Conservation (phyloP, 2,797 vertebrate species). For the Mormyrops boulengeri region DNA sequence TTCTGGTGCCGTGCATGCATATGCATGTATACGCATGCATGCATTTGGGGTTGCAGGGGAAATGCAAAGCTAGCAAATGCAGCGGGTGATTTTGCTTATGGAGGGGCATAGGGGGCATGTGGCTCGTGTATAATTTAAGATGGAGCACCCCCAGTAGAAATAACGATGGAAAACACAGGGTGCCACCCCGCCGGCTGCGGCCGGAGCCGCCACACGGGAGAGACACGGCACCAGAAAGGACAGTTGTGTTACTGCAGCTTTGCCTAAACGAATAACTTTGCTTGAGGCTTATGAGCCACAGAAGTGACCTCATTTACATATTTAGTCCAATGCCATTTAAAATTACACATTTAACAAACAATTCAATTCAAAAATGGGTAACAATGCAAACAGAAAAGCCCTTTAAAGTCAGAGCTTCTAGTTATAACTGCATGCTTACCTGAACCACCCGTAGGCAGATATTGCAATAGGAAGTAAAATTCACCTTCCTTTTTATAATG, state of each 20-base stretch:
- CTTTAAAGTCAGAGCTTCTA: background rate
- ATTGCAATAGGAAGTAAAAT: background rate
- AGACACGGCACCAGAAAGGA: background rate
- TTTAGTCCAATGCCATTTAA: background rate
- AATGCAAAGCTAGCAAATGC: background rate
- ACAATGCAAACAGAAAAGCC: background rate
- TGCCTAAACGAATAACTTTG: background rate
- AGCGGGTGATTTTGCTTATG: background rate
- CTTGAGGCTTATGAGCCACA: background rate
- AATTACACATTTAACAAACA: slow-evolving; percentile 5
- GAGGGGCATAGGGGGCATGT: background rate
- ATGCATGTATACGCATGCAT: background rate
- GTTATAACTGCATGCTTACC: background rate
- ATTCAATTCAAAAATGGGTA: background rate
- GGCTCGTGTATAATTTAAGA: background rate
- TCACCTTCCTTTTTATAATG: background rate
- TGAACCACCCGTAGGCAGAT: background rate
- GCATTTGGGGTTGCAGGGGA: background rate
- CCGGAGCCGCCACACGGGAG: background rate
- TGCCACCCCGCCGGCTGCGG: background rate
- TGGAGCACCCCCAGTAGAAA: background rate
- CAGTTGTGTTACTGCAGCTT: background rate
- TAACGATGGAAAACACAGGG: background rate
- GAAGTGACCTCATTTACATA: background rate
- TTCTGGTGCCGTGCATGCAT: background rate